Evolutionary conservation across 1,140 invertebrate species (phyloP), one percentile per base, ranked within the genome.

Genomic region (Anoplophora glabripennis): DNA sequence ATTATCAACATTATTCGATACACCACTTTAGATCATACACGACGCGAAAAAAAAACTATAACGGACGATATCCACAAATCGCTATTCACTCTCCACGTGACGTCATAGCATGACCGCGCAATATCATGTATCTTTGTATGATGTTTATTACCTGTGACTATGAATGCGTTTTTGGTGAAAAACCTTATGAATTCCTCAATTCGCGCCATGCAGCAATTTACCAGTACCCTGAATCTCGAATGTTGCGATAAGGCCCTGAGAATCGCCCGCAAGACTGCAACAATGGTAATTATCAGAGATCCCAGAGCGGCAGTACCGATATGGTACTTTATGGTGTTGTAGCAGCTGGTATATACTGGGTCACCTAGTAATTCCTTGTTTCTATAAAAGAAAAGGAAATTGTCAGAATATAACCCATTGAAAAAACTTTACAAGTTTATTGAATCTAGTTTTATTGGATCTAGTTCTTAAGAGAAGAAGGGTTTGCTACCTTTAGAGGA

Each of bases 81-180:
- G 2, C 21, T 28, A 28, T 28, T 14, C 5, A 33, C 14, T 53
- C 15, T 53, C 21, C 2, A 28, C 3, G 21, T 3, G 21, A 28
- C 2, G 21, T 40, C 15, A 56, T 44, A 56, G 33, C 51, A 49
- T 2, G 21, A 5, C 2, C 21, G 5, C 21, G 3, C 21, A 3
- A 5, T 28, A 28, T 28, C 2, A 28, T 3, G 3, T 28, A 28
- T 3, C 3, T 28, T 28, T 28, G 3, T 28, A 3, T 28, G 5
- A 28, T n/a, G n/a, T n/a, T 47, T 18, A 63, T 73, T 75, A 85
- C 84, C 85, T 71, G 86, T 86, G 81, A 89, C 87, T 60, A 92
- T 88, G 71, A 88, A 93, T n/a, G 89, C 88, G 78, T 92, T 91
- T 66, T 84, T 78, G 40, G 84, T 86, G 12, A 92, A 77, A 70